phyloP scores from a whole-genome alignment of 2,888 invertebrate genomes.

The Cryptus viduatorius region DNA sequence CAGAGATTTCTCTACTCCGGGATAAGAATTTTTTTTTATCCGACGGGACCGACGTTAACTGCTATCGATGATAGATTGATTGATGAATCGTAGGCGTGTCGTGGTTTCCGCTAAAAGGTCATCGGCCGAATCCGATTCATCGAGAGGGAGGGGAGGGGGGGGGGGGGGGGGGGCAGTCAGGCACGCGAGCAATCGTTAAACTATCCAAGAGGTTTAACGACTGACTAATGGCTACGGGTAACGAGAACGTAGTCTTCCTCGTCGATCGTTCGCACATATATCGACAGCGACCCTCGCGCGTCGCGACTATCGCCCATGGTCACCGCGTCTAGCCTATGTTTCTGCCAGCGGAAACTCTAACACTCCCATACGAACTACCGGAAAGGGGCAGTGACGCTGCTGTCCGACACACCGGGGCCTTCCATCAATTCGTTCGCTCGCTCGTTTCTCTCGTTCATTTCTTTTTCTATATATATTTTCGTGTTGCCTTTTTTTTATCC shows the following conservation, averaged over 20 bases:
- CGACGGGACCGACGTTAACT: constrained; percentile 12
- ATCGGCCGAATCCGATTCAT: constrained; percentile 50
- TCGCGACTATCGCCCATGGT: constrained; percentile 15
- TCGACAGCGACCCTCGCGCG: constrained; percentile 41
- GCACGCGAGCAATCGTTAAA: constrained; percentile 67
- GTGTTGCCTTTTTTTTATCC: constrained; percentile 36
- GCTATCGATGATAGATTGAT: constrained; percentile 63
- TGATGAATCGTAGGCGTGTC: constrained; percentile 65
- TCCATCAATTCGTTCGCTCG: constrained; percentile 59
- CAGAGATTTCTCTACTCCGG: neutral
- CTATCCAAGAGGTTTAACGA: constrained; percentile 70
- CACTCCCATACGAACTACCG: constrained; percentile 57
- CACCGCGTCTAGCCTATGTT: constrained; percentile 2
- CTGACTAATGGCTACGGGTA: constrained; percentile 67
- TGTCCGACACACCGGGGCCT: constrained; percentile 50
- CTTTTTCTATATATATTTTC: constrained; percentile 33
- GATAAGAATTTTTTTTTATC: constrained; percentile 20
- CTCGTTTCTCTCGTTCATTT: constrained; percentile 42
- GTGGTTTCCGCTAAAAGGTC: constrained; percentile 44
- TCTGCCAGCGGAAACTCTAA: constrained; percentile 43
- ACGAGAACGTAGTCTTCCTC: constrained; percentile 62
- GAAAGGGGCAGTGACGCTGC: constrained; percentile 63
- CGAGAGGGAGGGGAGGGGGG: too few species aligned
- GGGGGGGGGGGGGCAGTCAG: constrained; percentile 48
- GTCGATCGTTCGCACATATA: constrained; percentile 59